Evolutionary conservation across 2,888 invertebrate genomes (phyloP), one percentile per base, ranked within the genome.

Genomic region (Cheilosia impressa): DNA sequence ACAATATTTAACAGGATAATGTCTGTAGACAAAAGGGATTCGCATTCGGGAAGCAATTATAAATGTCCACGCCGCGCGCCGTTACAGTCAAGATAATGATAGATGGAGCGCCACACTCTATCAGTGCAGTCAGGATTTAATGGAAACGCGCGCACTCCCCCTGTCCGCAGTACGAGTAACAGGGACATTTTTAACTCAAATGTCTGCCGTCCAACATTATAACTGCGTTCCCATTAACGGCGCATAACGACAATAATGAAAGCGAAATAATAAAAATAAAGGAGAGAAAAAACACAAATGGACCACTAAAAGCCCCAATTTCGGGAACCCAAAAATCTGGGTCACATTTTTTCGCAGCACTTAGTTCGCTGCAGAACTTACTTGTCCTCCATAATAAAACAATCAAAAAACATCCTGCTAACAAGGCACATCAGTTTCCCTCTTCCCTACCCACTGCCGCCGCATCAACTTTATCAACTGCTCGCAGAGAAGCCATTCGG

Each of bases 271-370:
- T 75, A 84, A 84, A 71, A 80, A 27, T 5, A 27, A 27, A 6
- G 6, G 19, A 24, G 19, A 24, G 24, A 60, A 60, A 22, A 24
- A 13, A 22, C 66, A 19, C 75, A 75, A 79, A 79, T 79, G 83
- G 73, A 75, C 83, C 68, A 69, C 83, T 84, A 79, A 84, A 84
- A 84, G 79, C 79, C 72, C 72, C 57, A 63, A 78, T 73, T 78
- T 73, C 15, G 43, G 66, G 45, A 55, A 53, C 58, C 63, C 69
- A 41, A 65, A 65, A 60, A 84, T 77, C 69, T 80, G 55, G 80
- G 84, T 84, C 80, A 66, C 75, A 69, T 79, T 69, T 68, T 73
- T 79, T 79, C 63, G 50, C 50, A 75, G 63, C 63, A 84, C 84
- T 79, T 79, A 84, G 75, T 65, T 34, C 53, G 22, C 58, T 50